phyloP scores from a whole-genome alignment of 2,888 invertebrate species.

The Spilosoma lubricipeda region DNA sequence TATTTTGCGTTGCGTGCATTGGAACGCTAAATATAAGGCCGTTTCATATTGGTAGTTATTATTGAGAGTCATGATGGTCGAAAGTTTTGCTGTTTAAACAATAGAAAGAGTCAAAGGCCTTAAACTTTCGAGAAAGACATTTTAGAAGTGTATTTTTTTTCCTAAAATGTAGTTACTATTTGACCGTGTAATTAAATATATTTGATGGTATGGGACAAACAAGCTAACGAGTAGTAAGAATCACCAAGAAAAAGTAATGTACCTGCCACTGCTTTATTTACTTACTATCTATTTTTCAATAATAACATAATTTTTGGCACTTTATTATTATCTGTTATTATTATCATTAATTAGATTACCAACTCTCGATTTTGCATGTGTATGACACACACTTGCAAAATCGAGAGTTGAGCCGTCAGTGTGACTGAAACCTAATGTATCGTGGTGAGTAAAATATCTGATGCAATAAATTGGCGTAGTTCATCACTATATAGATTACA shows the following conservation, averaged over 20 bases:
- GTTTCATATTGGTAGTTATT: neutral
- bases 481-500: conserved; percentile 1
- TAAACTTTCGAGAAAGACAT: too few relatives aligned
- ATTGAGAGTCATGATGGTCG: neutral
- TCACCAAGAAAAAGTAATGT: neutral
- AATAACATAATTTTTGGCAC: too few relatives aligned
- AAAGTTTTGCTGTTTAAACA: neutral
- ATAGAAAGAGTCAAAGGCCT: neutral
- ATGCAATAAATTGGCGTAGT: neutral
- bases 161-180: too few relatives aligned
- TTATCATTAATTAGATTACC: too few relatives aligned
- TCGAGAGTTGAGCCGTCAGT: too few relatives aligned
- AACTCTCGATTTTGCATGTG: neutral
- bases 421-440: neutral
- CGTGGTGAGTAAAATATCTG: neutral
- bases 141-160: too few relatives aligned
- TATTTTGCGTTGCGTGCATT: conserved; percentile 9
- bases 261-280: too few relatives aligned
- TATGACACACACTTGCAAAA: too few relatives aligned
- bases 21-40: neutral
- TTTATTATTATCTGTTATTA: too few relatives aligned
- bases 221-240: neutral
- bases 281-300: too few relatives aligned
- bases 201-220: neutral
- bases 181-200: neutral